Base-by-base conservation (phyloP, 2,888 invertebrate species). In the Chydorus sphaericus region DNA sequence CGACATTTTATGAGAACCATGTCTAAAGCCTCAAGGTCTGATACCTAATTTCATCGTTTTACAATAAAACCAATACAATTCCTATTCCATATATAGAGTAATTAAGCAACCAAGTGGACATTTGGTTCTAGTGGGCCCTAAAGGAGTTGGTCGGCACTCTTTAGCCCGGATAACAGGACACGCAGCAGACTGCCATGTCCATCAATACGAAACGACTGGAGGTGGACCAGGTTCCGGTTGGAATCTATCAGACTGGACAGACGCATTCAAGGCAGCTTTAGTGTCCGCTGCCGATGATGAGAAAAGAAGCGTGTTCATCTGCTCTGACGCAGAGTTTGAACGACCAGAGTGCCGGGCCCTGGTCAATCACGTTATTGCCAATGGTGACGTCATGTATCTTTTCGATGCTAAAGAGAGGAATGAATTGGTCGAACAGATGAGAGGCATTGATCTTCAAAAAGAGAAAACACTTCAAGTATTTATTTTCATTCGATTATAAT, bases 401-500 rank as follows among this genome's bases (percentile, higher is more conserved):
- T 56, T 51, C 38, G 48, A 44, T 30, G 38, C 39, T 11, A 33
- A 38, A 23, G 33, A 52, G 39, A 18, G 55, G 2, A 55, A 31
- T 18, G 93, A 94, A 65, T 75, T 94, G 30, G 88, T 86, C 68
- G 93, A 94, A 65, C 93, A 89, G 71, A 93, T 94, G 91, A 75
- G 88, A 65, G 66, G 67, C 48, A 77, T 93, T 56, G 96, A 94
- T 69, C 80, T 90, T 59, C 91, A 87, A 66, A 76, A 85, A 20
- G 90, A 91, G 66, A 87, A 85, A 70, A 77, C 85, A 0, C 68
- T 85, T 49, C 89, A 89, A 63, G 68, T 67, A 57, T 44, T 54
- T 48, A 14, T 48, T 16, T 39, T 48, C 16, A 3, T 14, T 33
- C 20, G 14, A 11, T 54, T 11, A n/a, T 29, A 33, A 36, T 8